Percentiles rank a stretch among this genome's conserved stretches.
Conservation (phyloP, 2,797 vertebrate genomes). For the Gymnothorax reevesii region DNA sequence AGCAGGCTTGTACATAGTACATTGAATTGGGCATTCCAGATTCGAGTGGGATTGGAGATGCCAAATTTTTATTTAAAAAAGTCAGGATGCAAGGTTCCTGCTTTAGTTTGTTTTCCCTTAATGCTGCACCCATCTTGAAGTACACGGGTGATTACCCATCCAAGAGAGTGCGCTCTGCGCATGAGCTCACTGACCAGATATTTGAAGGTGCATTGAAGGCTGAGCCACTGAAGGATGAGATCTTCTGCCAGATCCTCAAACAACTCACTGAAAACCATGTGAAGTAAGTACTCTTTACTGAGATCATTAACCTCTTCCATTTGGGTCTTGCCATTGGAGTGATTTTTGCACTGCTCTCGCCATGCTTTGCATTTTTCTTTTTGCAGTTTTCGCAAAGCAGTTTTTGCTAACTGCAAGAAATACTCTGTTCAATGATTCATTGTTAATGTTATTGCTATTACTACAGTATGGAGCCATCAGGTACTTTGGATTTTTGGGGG, state of each 20-base stretch:
- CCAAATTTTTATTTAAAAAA: not conserved
- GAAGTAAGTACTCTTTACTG: conserved; percentile 72
- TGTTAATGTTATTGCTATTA: not conserved
- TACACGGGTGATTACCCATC: conserved; percentile 98
- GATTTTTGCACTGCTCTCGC: no score
- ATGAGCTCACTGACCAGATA: conserved; percentile 96
- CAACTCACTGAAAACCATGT: conserved; percentile 96
- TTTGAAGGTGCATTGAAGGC: conserved; percentile 94
- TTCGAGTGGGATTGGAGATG: no score
- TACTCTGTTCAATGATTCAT: no score
- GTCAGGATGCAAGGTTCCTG: not conserved
- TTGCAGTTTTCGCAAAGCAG: no score
- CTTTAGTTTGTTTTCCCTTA: conserved; percentile 65
- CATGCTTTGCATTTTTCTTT: no score
- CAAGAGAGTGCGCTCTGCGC: conserved; percentile 87
- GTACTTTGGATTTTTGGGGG: not conserved
- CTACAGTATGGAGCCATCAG: not conserved
- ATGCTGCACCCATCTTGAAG: conserved; percentile 88
- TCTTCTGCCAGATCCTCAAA: conserved; percentile 92
- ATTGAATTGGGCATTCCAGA: no score
- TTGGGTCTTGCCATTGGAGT: no score
- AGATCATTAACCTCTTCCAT: not conserved
- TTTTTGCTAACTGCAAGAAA: no score
- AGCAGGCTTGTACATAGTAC: no score
- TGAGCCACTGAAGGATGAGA: conserved; percentile 92